Conservation (phyloP, 2,113 vertebrate species). For the Hemichromis elongatus region DNA sequence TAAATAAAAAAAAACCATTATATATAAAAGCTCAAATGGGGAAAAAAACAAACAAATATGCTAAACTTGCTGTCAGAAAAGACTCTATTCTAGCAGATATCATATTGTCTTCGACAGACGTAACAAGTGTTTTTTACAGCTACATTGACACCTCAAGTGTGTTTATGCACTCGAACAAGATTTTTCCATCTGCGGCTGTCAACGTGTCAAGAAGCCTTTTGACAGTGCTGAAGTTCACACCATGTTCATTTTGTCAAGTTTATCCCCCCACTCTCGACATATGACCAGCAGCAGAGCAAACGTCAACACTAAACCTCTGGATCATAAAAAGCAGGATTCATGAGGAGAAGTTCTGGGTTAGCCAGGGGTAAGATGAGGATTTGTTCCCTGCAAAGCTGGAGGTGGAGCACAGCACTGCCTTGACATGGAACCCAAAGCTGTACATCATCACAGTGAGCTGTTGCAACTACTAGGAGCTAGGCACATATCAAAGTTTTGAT, state of each 20-base stretch:
- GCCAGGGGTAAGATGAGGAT: not conserved
- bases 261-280: not conserved
- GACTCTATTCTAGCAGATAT: not conserved
- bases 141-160: not conserved
- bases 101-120: not conserved
- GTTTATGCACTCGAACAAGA: not conserved
- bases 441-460: not conserved
- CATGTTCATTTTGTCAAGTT: slow-evolving; percentile 17
- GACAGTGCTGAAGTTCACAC: slow-evolving; percentile 29
- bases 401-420: not conserved
- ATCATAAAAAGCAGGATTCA: slow-evolving; percentile 27
- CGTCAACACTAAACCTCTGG: not conserved
- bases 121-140: not conserved
- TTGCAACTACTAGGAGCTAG: not conserved
- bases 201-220: slow-evolving; percentile 11
- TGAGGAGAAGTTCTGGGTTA: not conserved
- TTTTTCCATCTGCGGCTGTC: slow-evolving; percentile 6
- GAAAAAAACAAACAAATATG: not conserved
- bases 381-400: not conserved
- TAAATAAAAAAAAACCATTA: not conserved
- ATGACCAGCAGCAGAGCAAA: not conserved
- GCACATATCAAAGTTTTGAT: not conserved
- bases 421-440: not conserved
- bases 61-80: not conserved
- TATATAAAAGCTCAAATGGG: not conserved